Conservation (phyloP, 2,888 invertebrate genomes). For the Drosophila mimetica region DNA sequence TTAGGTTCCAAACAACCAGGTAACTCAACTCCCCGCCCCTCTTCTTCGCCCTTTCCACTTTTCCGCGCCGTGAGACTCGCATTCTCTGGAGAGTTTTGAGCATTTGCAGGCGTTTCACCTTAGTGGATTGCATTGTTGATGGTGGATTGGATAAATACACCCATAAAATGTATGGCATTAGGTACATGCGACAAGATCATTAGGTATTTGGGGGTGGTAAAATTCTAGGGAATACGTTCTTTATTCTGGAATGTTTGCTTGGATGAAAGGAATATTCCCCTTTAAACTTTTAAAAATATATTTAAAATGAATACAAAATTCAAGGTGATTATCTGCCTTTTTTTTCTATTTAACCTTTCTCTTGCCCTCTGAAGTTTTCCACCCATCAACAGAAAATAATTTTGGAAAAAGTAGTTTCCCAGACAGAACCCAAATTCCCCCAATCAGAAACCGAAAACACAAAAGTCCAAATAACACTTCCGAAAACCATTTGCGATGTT, state of each 20-base stretch:
- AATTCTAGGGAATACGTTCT: not conserved
- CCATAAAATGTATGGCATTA: slow-evolving; percentile 1
- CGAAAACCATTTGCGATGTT: slow-evolving; percentile 74
- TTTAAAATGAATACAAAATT: too few relatives aligned
- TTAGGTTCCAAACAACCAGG: slow-evolving; percentile 13
- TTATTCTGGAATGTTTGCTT: too few relatives aligned
- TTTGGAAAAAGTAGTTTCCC: slow-evolving; percentile 37
- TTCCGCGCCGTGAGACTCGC: slow-evolving; percentile 3
- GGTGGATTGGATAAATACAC: slow-evolving; percentile 15
- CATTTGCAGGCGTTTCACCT: slow-evolving; percentile 34
- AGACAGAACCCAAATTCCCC: slow-evolving; percentile 25
- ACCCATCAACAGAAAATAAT: not conserved
- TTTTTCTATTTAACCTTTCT: slow-evolving; percentile 1
- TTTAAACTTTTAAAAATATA: too few relatives aligned
- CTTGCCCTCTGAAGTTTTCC: not conserved
- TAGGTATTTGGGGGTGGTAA: not conserved
- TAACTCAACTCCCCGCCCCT: not conserved
- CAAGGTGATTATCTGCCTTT: slow-evolving; percentile 5
- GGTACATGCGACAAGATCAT: slow-evolving; percentile 13
- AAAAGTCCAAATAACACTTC: slow-evolving; percentile 71
- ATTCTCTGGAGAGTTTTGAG: slow-evolving; percentile 29
- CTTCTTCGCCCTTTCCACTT: not conserved
- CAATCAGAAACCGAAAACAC: slow-evolving; percentile 20
- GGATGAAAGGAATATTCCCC: too few relatives aligned
- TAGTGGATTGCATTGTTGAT: slow-evolving; percentile 24